Percentiles rank a stretch among this genome's conserved stretches.
These are phyloP conservation scores for Drosophila melanocephala DNA, from an alignment of 2,888 invertebrate species.

Conservation along the genomic window DNA sequence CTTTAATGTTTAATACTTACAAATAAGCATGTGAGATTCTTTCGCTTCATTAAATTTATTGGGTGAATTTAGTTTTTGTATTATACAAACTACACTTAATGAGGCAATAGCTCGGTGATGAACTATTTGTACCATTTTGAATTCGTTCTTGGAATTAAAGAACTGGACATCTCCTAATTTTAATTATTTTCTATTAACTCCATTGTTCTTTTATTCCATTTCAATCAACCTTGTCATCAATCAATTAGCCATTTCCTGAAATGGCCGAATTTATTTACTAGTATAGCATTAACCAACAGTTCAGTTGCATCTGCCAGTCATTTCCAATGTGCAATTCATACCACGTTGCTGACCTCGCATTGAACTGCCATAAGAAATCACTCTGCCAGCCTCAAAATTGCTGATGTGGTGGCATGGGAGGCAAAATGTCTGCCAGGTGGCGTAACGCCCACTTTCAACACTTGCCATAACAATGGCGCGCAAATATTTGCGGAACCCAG, in stretches of 20 bases:
- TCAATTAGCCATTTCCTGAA: conserved; percentile 43
- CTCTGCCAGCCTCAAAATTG: conserved; percentile 51
- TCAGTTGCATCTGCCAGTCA: conserved; percentile 36
- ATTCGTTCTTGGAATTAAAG: not conserved
- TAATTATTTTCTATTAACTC: not conserved
- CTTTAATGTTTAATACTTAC: not conserved
- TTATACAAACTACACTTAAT: not conserved
- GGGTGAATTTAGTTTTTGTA: not conserved
- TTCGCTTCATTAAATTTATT: not conserved
- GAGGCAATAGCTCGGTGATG: not conserved
- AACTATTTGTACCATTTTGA: not conserved
- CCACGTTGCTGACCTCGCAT: conserved; percentile 73
- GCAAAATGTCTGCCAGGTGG: conserved; percentile 31
- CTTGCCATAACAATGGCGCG: conserved; percentile 75
- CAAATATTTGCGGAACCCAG: conserved; percentile 74
- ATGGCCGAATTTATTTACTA: conserved; percentile 22
- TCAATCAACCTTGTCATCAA: not conserved
- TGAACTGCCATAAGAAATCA: conserved; percentile 79
- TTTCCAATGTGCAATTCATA: conserved; percentile 43
- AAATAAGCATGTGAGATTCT: not conserved
- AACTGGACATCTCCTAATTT: not conserved
- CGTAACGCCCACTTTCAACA: conserved; percentile 78
- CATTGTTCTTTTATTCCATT: not conserved
- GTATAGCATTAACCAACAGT: conserved; percentile 39
- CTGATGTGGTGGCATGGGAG: conserved; percentile 18